phyloP scores from a whole-genome alignment of 1,140 invertebrate genomes.

The Penaeus japonicus region DNA sequence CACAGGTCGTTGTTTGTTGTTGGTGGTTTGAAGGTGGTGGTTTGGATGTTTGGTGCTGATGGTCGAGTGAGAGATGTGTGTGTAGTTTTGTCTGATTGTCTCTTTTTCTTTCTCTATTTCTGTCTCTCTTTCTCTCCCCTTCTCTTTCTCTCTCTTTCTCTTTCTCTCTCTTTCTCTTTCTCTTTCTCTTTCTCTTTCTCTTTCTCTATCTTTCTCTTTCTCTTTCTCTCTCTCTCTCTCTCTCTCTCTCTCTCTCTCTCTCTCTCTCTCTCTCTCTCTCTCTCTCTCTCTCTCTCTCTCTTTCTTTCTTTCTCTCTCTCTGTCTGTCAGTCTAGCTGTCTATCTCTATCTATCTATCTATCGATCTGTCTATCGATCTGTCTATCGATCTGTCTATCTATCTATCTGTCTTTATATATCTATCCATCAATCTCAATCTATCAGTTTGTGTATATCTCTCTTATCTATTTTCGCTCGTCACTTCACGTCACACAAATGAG shows the following conservation, averaged over 20 bases:
- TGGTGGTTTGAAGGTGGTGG: too few relatives aligned
- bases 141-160: not conserved
- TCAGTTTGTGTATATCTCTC: too few relatives aligned
- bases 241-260: not conserved
- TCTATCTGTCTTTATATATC: too few relatives aligned
- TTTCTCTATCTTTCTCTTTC: not conserved
- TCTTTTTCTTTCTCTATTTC: not conserved
- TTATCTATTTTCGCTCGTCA: too few relatives aligned
- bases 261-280: not conserved
- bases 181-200: not conserved
- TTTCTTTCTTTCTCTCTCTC: not conserved
- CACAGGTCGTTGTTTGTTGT: too few relatives aligned
- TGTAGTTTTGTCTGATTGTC: conserved; percentile 4
- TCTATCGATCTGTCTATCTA: too few relatives aligned
- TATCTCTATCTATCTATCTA: too few relatives aligned
- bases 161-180: not conserved
- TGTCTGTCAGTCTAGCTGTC: not conserved
- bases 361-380: too few relatives aligned
- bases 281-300: not conserved
- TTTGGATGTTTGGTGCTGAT: too few relatives aligned
- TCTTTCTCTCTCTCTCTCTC: not conserved
- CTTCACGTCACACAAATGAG: too few relatives aligned
- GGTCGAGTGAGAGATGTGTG: too few relatives aligned
- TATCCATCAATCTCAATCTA: too few relatives aligned
- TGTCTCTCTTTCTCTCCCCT: not conserved